Evolutionary conservation across 2,797 vertebrate genomes (phyloP).

Genomic region (Pantherophis alleghaniensis): DNA sequence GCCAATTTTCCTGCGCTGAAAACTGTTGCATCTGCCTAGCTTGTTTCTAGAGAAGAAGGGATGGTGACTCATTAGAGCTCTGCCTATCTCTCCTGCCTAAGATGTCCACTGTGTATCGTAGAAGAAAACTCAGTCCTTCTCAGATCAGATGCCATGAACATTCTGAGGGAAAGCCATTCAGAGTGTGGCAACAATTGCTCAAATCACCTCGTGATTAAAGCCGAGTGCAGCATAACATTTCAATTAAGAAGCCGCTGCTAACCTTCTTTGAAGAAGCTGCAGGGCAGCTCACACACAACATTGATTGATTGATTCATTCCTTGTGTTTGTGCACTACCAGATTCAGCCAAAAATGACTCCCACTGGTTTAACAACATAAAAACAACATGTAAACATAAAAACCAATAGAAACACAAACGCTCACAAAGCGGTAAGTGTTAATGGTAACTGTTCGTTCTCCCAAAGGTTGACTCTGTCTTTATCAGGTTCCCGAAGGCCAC

Average conservation of each 20-base stretch:
- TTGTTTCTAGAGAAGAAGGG: not conserved
- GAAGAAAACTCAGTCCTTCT: not conserved
- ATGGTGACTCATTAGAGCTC: too few relatives aligned
- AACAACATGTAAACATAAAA: not conserved
- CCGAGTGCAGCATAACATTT: not conserved
- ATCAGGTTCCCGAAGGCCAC: not conserved
- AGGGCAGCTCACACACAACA: not conserved
- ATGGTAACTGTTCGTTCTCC: not conserved
- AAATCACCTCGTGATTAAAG: not conserved
- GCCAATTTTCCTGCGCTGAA: not conserved
- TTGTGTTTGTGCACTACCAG: not conserved
- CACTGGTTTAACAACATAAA: not conserved
- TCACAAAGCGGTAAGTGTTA: not conserved
- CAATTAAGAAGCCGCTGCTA: not conserved
- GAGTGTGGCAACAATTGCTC: not conserved
- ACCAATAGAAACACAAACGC: not conserved
- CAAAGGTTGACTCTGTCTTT: not conserved
- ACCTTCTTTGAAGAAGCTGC: not conserved
- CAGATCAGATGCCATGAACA: not conserved
- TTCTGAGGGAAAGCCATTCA: not conserved
- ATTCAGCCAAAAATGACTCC: not conserved
- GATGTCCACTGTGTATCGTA: not conserved
- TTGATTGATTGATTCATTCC: not conserved
- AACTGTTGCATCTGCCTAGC: not conserved
- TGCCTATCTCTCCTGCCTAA: not conserved